Evolutionary conservation across 2,113 vertebrate genomes (phyloP).

Genomic region (Neopipo cinnamomea): DNA sequence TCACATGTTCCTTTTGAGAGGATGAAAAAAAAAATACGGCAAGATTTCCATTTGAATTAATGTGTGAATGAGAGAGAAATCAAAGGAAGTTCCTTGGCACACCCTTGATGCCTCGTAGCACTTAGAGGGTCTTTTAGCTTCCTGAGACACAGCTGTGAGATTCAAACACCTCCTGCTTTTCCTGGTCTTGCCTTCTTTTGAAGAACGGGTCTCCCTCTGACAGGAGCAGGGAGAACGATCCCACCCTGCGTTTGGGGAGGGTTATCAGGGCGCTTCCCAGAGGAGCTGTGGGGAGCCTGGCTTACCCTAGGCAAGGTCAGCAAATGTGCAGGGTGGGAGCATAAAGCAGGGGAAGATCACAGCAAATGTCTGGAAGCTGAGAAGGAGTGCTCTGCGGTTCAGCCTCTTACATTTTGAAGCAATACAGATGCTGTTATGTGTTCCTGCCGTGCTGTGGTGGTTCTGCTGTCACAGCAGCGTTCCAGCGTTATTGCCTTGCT

Average conservation of each 20-base stretch:
- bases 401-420: neutral
- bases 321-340: neutral
- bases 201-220: neutral
- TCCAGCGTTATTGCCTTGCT: neutral
- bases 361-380: neutral
- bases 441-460: neutral
- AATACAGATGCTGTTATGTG: neutral
- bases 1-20: neutral
- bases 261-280: neutral
- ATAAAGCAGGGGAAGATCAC: neutral
- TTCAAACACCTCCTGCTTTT: neutral
- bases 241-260: too few species aligned
- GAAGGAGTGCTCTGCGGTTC: neutral
- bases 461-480: neutral
- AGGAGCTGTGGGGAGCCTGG: neutral
- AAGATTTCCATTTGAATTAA: neutral
- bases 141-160: neutral
- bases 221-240: neutral
- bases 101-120: neutral
- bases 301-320: neutral
- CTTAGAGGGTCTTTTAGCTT: neutral
- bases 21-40: neutral
- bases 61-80: neutral
- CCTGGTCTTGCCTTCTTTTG: neutral
- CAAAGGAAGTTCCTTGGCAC: neutral